These are phyloP conservation scores for Thamnophis elegans DNA, from an alignment of 2,797 vertebrate genomes.

Conservation along the genomic window DNA sequence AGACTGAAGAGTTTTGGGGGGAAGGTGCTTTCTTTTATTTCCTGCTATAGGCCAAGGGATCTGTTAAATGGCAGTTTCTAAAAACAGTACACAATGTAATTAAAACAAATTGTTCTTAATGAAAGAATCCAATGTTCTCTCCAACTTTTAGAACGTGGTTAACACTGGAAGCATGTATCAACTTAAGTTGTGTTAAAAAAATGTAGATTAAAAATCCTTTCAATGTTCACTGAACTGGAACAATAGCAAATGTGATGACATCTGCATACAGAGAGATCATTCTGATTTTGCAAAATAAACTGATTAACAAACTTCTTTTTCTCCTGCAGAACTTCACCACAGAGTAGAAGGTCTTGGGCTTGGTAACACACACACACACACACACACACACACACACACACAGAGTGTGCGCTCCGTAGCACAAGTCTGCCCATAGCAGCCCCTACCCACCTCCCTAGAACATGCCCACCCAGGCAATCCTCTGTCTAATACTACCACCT, in stretches of 20 bases:
- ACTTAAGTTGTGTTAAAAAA: not conserved
- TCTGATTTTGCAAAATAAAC: not conserved
- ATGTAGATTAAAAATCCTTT: not conserved
- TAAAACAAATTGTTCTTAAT: not conserved
- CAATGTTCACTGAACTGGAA: not conserved
- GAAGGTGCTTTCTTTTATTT: not conserved
- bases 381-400: no score
- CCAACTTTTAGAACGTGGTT: not conserved
- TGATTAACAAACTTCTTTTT: not conserved
- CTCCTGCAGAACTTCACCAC: no score
- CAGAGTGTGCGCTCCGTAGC: no score
- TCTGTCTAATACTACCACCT: no score
- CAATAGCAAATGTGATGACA: not conserved
- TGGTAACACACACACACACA: no score
- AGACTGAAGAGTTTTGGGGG: not conserved
- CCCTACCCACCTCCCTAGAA: no score
- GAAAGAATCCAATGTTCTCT: not conserved
- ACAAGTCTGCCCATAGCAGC: no score
- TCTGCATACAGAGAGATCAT: conserved; percentile 8
- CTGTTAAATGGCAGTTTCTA: not conserved
- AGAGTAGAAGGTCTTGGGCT: no score
- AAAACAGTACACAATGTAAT: not conserved
- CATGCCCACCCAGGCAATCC: no score
- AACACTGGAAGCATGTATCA: not conserved
- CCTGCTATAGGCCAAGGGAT: not conserved